phyloP scores from a whole-genome alignment of 2,888 invertebrate species.

The Imbricaverruca yamaguchii region DNA sequence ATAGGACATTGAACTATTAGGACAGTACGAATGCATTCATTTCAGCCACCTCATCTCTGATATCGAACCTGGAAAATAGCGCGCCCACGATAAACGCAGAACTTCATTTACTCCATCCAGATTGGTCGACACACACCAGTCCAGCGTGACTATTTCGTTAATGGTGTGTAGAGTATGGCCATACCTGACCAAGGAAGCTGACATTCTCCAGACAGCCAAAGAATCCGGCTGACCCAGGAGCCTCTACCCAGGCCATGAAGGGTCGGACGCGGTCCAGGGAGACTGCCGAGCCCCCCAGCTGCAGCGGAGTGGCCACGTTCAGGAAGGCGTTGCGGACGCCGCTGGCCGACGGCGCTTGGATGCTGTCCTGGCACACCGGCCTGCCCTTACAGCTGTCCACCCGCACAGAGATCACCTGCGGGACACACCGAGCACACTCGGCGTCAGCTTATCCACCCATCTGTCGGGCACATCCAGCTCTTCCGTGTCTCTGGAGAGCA shows the following conservation, averaged over 20 bases:
- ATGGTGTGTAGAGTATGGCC: too few species aligned
- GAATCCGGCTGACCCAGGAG: slow-evolving; percentile 56
- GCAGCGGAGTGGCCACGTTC: slow-evolving; percentile 9
- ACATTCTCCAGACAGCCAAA: slow-evolving; percentile 89
- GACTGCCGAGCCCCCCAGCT: not conserved
- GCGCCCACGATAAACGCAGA: too few species aligned
- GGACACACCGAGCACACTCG: not conserved
- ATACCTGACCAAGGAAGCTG: slow-evolving; percentile 49
- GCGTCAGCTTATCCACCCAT: not conserved
- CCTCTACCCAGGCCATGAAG: not conserved
- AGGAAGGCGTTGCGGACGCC: not conserved
- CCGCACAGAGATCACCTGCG: not conserved
- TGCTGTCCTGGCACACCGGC: not conserved
- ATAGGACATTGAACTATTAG: too few species aligned
- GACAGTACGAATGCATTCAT: too few species aligned
- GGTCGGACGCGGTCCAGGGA: not conserved
- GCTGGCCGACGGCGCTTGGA: not conserved
- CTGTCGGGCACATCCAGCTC: too few species aligned
- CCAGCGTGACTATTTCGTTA: too few species aligned
- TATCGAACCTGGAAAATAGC: too few species aligned
- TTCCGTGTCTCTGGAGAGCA: too few species aligned
- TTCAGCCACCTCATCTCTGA: too few species aligned
- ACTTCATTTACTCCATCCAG: too few species aligned
- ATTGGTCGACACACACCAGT: too few species aligned
- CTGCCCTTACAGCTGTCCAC: not conserved